Conservation (phyloP, 2,113 vertebrate genomes). For the Bos indicus region DNA sequence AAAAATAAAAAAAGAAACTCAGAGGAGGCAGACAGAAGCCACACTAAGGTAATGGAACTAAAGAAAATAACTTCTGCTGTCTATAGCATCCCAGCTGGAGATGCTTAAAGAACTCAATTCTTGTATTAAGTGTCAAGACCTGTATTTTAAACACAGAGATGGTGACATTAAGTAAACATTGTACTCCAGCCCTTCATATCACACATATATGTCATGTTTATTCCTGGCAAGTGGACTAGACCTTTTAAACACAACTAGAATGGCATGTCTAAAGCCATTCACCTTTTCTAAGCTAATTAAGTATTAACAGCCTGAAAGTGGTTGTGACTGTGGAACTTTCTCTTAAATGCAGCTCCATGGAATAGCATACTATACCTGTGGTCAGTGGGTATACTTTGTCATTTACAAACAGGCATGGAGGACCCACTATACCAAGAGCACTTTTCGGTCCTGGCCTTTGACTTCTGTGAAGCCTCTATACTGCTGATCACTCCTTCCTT, state of each 20-base stretch:
- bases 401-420: neutral
- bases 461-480: neutral
- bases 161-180: neutral
- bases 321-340: neutral
- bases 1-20: neutral
- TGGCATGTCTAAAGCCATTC: neutral
- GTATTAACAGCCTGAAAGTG: neutral
- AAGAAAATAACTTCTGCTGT: neutral
- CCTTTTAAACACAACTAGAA: neutral
- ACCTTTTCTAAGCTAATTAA: neutral
- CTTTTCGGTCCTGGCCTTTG: neutral
- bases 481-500: neutral
- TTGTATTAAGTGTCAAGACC: neutral
- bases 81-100: neutral
- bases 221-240: neutral
- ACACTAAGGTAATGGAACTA: rapidly evolving
- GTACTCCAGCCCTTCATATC: neutral
- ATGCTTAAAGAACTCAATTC: neutral
- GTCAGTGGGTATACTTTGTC: neutral
- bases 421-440: no score
- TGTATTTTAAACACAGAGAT: neutral
- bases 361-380: neutral
- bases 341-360: neutral
- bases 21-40: neutral
- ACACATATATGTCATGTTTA: neutral